A percentile compares a stretch with the other conserved stretches of the same genome.
Evolutionary conservation across 1,140 invertebrate genomes (phyloP).

Genomic region (Leptopilina boulardi): DNA sequence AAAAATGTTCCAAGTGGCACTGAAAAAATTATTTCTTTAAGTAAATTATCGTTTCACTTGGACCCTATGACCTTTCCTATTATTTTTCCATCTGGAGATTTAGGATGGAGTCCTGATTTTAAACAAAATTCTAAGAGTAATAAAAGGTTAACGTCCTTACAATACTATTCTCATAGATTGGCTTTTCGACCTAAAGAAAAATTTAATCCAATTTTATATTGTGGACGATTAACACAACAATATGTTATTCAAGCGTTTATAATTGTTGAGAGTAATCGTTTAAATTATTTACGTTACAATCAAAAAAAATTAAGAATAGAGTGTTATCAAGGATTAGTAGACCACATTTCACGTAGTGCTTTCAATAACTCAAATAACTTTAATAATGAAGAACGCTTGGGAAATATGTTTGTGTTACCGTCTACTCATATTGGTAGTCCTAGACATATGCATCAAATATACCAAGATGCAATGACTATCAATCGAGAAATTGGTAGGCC

Average conservation of each 20-base stretch:
- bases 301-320: conserved; percentile 49
- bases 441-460: conserved; percentile 44
- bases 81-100: background rate
- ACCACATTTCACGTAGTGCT: conserved; percentile 39
- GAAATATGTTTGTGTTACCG: conserved; percentile 50
- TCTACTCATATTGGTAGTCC: conserved; percentile 45
- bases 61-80: conserved; percentile 38
- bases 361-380: conserved; percentile 44
- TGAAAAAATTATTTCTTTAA: background rate
- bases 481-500: conserved; percentile 35
- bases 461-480: conserved; percentile 43
- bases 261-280: conserved; percentile 41
- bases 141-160: conserved; percentile 27
- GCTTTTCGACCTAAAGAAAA: conserved; percentile 37
- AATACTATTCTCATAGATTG: conserved; percentile 43
- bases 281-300: conserved; percentile 49
- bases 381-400: conserved; percentile 41
- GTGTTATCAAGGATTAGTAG: conserved; percentile 48
- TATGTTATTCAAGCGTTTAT: conserved; percentile 48
- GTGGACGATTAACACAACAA: conserved; percentile 42
- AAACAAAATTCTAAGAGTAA: background rate
- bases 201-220: conserved; percentile 44
- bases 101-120: background rate
- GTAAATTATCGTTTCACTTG: background rate
- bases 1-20: background rate